Conservation (phyloP, 2,113 vertebrate species). For the Candoia aspera region DNA sequence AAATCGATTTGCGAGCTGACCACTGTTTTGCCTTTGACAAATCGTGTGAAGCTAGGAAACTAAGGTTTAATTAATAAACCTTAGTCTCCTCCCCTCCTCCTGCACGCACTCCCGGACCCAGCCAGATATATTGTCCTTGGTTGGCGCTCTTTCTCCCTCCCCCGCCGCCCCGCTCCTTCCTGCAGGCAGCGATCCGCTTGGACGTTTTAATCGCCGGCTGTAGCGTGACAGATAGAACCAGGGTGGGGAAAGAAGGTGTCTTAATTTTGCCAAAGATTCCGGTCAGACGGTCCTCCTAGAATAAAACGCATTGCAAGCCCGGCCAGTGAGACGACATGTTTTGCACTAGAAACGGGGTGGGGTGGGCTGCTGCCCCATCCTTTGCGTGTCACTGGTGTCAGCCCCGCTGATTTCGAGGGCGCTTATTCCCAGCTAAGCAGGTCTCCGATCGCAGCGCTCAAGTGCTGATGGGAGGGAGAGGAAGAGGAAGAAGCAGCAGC, state of each 20-base stretch:
- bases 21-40: not conserved
- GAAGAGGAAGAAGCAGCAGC: not conserved
- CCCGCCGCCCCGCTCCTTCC: not conserved
- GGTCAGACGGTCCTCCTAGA: conserved; percentile 5
- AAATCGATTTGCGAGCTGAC: not conserved
- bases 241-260: not conserved
- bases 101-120: not conserved
- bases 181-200: not conserved
- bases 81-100: not conserved
- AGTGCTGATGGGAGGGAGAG: not conserved
- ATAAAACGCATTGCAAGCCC: conserved; percentile 14
- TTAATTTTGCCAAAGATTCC: not conserved
- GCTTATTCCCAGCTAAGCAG: not conserved
- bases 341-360: not conserved
- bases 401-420: not conserved
- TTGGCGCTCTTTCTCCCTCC: not conserved
- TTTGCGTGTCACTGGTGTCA: not conserved
- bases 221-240: not conserved
- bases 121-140: not conserved
- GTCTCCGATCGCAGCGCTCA: not conserved
- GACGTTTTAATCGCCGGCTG: not conserved
- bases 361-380: not conserved
- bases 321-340: not conserved
- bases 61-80: not conserved
- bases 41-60: not conserved